A percentile compares a stretch with the other conserved stretches of the same genome.
phyloP scores from a whole-genome alignment of 2,113 vertebrate genomes.

The Xenus cinereus region DNA sequence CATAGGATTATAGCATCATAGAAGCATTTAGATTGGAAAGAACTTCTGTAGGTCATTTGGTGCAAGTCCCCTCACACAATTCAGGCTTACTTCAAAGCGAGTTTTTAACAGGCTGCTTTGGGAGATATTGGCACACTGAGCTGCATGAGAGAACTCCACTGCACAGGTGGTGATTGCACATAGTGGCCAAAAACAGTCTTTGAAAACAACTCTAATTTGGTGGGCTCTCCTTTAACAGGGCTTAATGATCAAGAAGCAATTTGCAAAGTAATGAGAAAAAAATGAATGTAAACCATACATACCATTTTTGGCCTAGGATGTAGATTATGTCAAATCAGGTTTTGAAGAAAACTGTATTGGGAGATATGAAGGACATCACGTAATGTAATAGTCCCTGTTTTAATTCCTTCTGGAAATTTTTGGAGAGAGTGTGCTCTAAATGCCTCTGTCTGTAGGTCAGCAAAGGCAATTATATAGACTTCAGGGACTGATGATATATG shows the following conservation, averaged over 20 bases:
- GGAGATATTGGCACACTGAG: background rate
- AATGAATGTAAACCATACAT: background rate
- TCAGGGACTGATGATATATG: constrained; percentile 13
- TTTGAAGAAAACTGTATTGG: background rate
- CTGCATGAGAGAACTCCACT: background rate
- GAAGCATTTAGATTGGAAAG: background rate
- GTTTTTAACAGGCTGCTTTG: background rate
- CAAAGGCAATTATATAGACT: background rate
- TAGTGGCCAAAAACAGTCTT: background rate
- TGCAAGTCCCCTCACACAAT: background rate
- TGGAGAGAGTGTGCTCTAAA: background rate
- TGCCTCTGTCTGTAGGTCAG: background rate
- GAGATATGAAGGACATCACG: background rate
- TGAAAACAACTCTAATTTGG: background rate
- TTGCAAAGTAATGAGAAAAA: background rate
- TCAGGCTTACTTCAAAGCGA: background rate
- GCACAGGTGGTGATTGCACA: rapidly evolving
- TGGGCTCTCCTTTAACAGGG: background rate
- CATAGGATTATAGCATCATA: background rate
- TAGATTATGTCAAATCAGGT: background rate
- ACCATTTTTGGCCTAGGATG: background rate
- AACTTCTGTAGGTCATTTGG: background rate
- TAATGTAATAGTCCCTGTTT: background rate
- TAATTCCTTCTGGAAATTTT: constrained; percentile 7
- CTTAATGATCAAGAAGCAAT: background rate